Base-by-base conservation (phyloP, 1,140 invertebrate species). In the Temnothorax longispinosus region DNA sequence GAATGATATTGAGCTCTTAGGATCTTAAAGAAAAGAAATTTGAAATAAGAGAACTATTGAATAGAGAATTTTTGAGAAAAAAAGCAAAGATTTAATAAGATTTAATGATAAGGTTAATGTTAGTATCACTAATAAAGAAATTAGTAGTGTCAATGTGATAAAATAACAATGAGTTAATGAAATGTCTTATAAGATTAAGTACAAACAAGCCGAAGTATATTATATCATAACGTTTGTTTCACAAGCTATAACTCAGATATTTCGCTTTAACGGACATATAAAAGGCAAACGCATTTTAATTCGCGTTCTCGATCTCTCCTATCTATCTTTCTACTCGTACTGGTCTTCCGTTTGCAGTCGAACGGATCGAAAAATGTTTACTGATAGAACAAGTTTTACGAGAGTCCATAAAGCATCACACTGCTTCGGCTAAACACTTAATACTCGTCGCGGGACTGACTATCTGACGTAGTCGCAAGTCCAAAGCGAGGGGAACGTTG, bases 311-410 rank as follows among this genome's bases (percentile, higher is more conserved):
- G 74, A 35, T 50, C 21, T 54, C 52, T 62, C 1, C 18, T 5
- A 21, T 41, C 52, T 27, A 15, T 27, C 32, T 65, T 32, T 38
- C 58, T 52, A 52, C n/a, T n/a, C 7, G 18, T 44, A 50, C 58
- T 38, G 41, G 18, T 38, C 35, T 56, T 8, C 41, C 60, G 32
- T 38, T 74, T 50, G 74, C 44, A 58, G 38, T 10, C 15, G 54
- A 27, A 71, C 27, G 74, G 56, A 62, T 74, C 47, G 62, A 32
- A 47, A 41, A 62, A 35, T 78, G 65, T 78, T 62, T 75, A 54
- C 38, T 52, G 74, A 86, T 86, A 27, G 67, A 88, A 47, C 18
- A 41, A 67, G 50, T 90, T 90, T 90, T 89, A 90, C 52, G 88
- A 86, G 38, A n/a, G 44, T 21, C 41, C 21, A 47, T 64, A 87